Base-by-base conservation (phyloP, 2,113 vertebrate genomes). In the Colistium nudipinnis region DNA sequence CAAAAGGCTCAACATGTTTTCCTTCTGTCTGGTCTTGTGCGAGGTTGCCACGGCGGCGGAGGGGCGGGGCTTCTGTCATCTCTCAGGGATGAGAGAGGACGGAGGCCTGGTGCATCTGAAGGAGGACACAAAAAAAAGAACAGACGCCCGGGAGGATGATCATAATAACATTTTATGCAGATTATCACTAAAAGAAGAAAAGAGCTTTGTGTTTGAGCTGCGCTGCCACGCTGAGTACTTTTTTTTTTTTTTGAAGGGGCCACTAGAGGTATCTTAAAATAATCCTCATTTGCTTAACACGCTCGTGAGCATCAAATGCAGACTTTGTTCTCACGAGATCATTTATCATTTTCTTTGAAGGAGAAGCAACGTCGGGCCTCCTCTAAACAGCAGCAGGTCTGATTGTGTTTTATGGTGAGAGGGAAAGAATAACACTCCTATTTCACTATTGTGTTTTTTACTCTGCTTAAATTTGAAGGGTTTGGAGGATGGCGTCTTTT, bases 121-220 rank as follows among this genome's bases (percentile, higher is more conserved):
- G 24, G 17, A 64, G 56, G 54, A n/a, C n/a, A n/a, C n/a, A n/a
- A n/a, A 59, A 70, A 77, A 83, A 56, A 81, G 66, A 44, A 49
- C 68, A 49, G 56, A 45, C 7, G 6, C 72, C 54, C 69, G 10
- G 44, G 75, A 73, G 78, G 27, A 35, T 62, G 38, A 65, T 76
- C 38, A 54, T 33, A 59, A 70, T 60, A 72, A 70, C 39, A n/a
- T 71, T 80, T 65, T 59, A 82, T 80, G 62, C 74, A 74, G 65
- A 82, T 80, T 47, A 62, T 48, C 20, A 41, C 43, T n/a, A 65
- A 62, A 81, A 54, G 19, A 65, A 43, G 47, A 44, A 60, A 17
- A 24, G 4, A 55, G 38, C 48, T 60, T 61, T 49, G 60, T 66
- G 78, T 71, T 55, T 43, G n/a, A n/a, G 35, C 14, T 9, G 36